Percentiles rank a stretch among this genome's conserved stretches.
These are phyloP conservation scores for Chloebia gouldiae DNA, from an alignment of 2,113 vertebrate genomes.

Conservation along the genomic window DNA sequence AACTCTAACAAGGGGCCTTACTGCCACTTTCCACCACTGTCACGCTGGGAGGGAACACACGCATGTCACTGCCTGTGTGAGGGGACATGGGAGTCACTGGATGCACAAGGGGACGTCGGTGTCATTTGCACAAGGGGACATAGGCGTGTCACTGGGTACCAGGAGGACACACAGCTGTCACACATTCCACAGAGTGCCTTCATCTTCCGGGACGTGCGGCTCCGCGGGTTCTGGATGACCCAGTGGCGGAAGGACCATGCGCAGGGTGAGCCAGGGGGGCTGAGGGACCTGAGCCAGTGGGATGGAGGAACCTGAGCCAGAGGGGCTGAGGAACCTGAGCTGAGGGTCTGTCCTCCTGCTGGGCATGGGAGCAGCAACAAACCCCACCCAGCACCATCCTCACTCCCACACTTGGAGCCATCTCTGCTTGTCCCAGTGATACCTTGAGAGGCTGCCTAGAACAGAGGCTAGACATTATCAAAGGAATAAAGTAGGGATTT, in stretches of 20 bases:
- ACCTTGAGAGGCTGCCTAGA: background rate
- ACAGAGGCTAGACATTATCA: too few relatives aligned
- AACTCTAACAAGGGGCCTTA: background rate
- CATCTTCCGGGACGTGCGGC: conserved; percentile 90
- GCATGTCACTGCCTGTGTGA: accelerated
- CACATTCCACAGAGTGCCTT: conserved; percentile 80
- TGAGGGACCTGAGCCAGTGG: background rate
- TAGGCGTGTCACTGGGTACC: background rate
- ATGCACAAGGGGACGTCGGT: accelerated
- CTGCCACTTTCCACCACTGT: background rate
- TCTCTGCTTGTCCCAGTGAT: background rate
- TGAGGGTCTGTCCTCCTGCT: background rate
- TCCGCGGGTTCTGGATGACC: conserved; percentile 93
- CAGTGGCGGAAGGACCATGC: conserved; percentile 86
- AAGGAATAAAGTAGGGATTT: background rate
- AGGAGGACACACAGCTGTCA: background rate
- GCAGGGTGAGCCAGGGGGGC: conserved; percentile 72
- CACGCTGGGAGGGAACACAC: background rate
- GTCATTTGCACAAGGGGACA: background rate
- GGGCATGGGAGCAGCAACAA: accelerated
- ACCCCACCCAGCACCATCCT: accelerated
- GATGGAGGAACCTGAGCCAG: background rate
- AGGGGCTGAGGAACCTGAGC: background rate
- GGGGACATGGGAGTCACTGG: background rate
- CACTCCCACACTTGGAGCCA: too few relatives aligned